Base-by-base conservation (phyloP, 2,113 vertebrate genomes). In the Platysteira castanea region DNA sequence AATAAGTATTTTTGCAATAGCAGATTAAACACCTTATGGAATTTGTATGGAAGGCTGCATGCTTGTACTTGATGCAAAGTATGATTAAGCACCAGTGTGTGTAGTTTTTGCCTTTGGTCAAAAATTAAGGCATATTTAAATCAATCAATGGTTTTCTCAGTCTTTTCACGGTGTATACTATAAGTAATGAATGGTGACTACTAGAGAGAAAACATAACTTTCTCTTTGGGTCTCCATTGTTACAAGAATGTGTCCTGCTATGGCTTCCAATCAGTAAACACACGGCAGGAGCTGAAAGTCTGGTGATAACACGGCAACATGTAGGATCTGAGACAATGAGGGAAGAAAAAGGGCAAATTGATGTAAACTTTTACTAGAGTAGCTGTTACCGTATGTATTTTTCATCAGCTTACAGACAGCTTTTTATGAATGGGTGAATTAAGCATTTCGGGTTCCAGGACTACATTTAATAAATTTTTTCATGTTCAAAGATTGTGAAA, bases 1-100 rank as follows among this genome's bases (percentile, higher is more conserved):
- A 96, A 97, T 95, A 84, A 87, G 91, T 97, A 95, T 96, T 97
- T 96, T 95, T 95, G 96, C 96, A 96, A 94, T 95, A 96, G 84
- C 65, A 97, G 96, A 95, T 97, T 96, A 96, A 97, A 95, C 95
- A 93, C 89, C 87, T 95, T 46, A 94, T 91, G 96, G 95, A 95
- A 97, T 97, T 96, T 89, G 61, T 96, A 94, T 93, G 93, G 87
- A 96, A 91, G 89, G 69, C 57, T 87, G 74, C 96, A 85, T 96
- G 95, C 74, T 95, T 94, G 91, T 94, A 97, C 95, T 94, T 78
- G 96, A 96, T 82, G 77, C 49, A 75, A 92, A 95, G 86, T 71
- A 84, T 92, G 95, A 93, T 95, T 97, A 96, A 96, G 94, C 93
- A 95, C 52, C 56, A 64, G 69, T 46, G 86, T 54, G 74, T 65